Base-by-base conservation (phyloP, 1,140 invertebrate genomes). In the Diabrotica virgifera region DNA sequence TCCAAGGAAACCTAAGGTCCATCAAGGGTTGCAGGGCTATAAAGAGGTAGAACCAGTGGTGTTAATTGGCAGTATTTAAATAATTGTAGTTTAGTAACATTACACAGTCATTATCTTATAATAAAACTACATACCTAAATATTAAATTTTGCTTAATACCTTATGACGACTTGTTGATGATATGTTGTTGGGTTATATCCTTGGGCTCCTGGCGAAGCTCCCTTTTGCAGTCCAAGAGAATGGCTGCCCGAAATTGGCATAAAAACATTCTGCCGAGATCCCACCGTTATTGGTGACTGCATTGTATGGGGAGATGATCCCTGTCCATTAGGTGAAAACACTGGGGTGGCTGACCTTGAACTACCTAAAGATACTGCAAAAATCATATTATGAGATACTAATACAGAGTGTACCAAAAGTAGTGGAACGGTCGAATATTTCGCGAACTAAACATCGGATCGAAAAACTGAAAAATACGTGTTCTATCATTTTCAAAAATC, bases 331-430 rank as follows among this genome's bases (percentile, higher is more conserved):
- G 90, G 89, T 24, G 90, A 92, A 78, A 90, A 93, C 36, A 90
- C 91, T 64, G 93, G 92, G 51, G 93, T 62, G 5, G 51, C 90
- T 63, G 94, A 94, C 65, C 93, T 85, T 11, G 94, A 96, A 79
- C 93, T 94, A 72, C 94, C 92, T 61, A 97, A 82, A 6, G 94
- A 96, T 62, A 97, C 94, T 92, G 76, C 40, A 83, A 80, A 63
- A 14, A 56, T 37, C 10, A 54, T 54, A n/a, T n/a, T 8, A 54
- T 54, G n/a, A 46, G 40, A 46, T 24, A 24, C n/a, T n/a, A n/a
- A n/a, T 24, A 24, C 24, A 24, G 24, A 2, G 24, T 24, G 24
- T 24, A 1, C 24, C 1, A 2, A 24, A 24, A 24, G 24, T 24
- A 24, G n/a, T n/a, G n/a, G n/a, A n/a, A n/a, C n/a, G n/a, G n/a